Evolutionary conservation across 1,140 invertebrate species (phyloP), one percentile per base, ranked within the genome.

Genomic region (Palaemon carinicauda): DNA sequence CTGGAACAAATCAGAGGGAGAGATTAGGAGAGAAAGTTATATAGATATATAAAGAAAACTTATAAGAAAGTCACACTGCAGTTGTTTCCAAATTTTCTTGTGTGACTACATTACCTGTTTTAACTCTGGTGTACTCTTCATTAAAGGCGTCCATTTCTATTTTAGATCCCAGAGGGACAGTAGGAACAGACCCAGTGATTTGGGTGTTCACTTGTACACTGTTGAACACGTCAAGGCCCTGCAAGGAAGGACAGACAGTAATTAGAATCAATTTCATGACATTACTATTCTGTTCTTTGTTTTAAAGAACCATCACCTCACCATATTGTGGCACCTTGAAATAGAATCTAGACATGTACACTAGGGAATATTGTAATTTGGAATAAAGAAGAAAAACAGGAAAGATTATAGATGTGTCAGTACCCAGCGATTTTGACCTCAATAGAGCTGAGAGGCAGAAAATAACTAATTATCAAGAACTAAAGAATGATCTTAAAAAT

Each of bases 211-310:
- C 93, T 89, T 94, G 93, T 52, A 98, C 91, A 91, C 98, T 96
- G 90, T 97, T 96, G 90, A 96, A 97, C 15, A 97, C 95, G 91
- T 98, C 96, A n/a, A 97, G 93, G 0, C 97, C 97, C 80, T 94
- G 91, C 7, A 24, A 31, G 53, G 52, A 77, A n/a, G 31, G 21
- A 21, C n/a, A 12, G 14, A 50, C 1, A 1, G 52, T 50, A 51
- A 65, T 12, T 3, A 29, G 24, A 69, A 9, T 21, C 60, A 33
- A 27, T 85, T 41, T 19, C 1, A n/a, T 84, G 3, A 24, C 41
- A 9, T 41, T 41, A 4, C 41, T 41, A 41, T 5, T 41, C 41
- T 41, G 41, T 9, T 41, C n/a, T n/a, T n/a, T n/a, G n/a, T n/a
- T n/a, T n/a, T 5, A 41, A 41, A 41, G 41, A 41, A 41, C 41